phyloP scores from a whole-genome alignment of 2,113 vertebrate species.

The Atrichornis clamosus region DNA sequence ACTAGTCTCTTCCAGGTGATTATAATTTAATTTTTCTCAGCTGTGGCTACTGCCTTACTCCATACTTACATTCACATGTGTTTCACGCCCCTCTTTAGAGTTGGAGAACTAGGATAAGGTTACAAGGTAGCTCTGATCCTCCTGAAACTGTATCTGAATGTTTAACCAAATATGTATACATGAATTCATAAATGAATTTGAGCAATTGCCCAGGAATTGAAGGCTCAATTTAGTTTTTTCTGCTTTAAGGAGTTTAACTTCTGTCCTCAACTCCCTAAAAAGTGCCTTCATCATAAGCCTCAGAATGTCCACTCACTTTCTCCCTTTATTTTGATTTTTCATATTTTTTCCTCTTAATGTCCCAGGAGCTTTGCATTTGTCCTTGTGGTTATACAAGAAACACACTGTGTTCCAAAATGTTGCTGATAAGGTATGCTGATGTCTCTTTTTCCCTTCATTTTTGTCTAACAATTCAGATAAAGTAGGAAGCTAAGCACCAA shows the following conservation, averaged over 20 bases:
- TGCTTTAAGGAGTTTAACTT: not conserved
- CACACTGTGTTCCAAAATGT: not conserved
- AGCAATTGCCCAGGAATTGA: not conserved
- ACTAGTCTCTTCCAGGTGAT: not conserved
- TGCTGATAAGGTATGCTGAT: not conserved
- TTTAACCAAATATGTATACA: not conserved
- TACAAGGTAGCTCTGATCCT: not conserved
- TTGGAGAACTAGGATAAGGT: not conserved
- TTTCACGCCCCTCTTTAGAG: accelerated
- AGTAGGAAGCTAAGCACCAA: conserved; percentile 3
- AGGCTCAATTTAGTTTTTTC: not conserved
- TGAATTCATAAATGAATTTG: not conserved
- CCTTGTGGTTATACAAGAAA: not conserved
- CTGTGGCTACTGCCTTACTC: not conserved
- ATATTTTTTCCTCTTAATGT: accelerated
- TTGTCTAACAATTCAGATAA: not conserved
- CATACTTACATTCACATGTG: accelerated
- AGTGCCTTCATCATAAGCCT: not conserved
- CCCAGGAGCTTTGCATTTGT: not conserved
- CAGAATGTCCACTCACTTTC: not conserved
- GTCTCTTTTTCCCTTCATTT: not conserved
- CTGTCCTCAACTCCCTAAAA: not conserved
- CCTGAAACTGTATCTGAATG: not conserved
- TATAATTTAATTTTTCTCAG: not conserved
- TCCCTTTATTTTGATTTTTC: not conserved